A percentile compares a stretch with the other conserved stretches of the same genome.
Conservation (phyloP, 2,797 vertebrate genomes). For the Pangasius djambal region DNA sequence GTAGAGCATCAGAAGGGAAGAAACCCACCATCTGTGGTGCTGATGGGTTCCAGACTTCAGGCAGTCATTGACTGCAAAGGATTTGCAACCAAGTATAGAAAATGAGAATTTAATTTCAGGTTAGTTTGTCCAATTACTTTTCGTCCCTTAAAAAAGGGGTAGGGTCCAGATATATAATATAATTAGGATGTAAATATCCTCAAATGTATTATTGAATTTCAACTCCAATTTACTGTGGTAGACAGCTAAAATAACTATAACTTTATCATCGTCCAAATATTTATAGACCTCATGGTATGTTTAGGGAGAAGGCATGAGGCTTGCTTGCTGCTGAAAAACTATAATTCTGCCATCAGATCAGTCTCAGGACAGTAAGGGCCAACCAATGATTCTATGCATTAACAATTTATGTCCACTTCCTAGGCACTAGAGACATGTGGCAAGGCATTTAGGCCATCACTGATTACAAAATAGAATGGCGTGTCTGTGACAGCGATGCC, state of each 20-base stretch:
- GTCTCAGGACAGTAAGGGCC: background rate
- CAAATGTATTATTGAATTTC: background rate
- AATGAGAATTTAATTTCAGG: background rate
- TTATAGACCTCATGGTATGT: background rate
- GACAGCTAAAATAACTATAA: background rate
- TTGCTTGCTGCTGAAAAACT: background rate
- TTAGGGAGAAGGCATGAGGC: background rate
- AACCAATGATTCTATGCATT: background rate
- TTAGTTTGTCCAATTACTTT: background rate
- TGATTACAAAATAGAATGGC: conserved; percentile 20
- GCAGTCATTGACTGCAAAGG: background rate
- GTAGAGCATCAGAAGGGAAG: background rate
- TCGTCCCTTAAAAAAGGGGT: background rate
- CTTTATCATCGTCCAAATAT: background rate
- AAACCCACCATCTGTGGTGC: background rate
- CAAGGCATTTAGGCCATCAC: conserved; percentile 11
- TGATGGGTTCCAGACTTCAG: background rate
- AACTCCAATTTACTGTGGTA: background rate
- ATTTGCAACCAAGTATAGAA: background rate
- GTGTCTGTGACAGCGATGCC: conserved; percentile 10
- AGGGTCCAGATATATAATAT: background rate
- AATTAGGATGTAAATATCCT: background rate
- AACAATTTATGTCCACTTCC: conserved; percentile 11
- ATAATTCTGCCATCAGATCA: background rate
- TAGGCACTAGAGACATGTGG: conserved; percentile 7